Conservation (phyloP, 2,888 invertebrate species). For the Parasteatoda lunata region DNA sequence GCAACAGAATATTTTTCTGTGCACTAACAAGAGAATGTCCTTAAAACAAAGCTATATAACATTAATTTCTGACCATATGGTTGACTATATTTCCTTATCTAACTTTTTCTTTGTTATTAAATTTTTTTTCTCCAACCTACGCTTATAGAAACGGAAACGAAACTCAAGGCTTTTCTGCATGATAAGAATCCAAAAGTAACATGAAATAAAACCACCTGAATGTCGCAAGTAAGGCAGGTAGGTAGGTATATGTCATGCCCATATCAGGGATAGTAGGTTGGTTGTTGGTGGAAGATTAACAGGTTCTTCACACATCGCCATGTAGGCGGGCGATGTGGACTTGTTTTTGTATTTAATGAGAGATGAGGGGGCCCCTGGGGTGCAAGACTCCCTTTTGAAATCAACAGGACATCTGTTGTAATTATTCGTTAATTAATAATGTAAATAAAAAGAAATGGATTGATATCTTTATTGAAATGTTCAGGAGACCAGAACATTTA, state of each 20-base stretch:
- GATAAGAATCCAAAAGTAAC: slow-evolving; percentile 41
- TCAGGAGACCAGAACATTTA: too few species aligned
- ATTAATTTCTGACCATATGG: too few species aligned
- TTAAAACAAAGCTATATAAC: too few species aligned
- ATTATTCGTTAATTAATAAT: slow-evolving; percentile 16
- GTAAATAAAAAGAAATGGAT: not conserved
- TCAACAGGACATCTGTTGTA: slow-evolving; percentile 31
- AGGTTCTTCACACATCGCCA: slow-evolving; percentile 5
- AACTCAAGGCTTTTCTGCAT: not conserved
- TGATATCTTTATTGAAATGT: too few species aligned
- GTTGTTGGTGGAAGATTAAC: slow-evolving; percentile 15
- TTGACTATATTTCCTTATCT: too few species aligned
- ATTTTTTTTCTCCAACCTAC: not conserved
- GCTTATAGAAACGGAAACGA: not conserved
- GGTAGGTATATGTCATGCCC: slow-evolving; percentile 7
- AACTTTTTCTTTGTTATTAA: too few species aligned
- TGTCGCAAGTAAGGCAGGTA: slow-evolving; percentile 7
- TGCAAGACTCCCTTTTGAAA: too few species aligned
- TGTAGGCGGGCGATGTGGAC: slow-evolving; percentile 29
- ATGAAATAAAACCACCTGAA: not conserved
- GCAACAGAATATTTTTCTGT: too few species aligned
- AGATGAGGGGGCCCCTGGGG: slow-evolving; percentile 27
- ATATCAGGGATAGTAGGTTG: slow-evolving; percentile 42
- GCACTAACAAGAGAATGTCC: too few species aligned
- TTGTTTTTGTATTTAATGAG: slow-evolving; percentile 30